Evolutionary conservation across 2,888 invertebrate species (phyloP), one percentile per base, ranked within the genome.

Genomic region (Lasius platythorax): DNA sequence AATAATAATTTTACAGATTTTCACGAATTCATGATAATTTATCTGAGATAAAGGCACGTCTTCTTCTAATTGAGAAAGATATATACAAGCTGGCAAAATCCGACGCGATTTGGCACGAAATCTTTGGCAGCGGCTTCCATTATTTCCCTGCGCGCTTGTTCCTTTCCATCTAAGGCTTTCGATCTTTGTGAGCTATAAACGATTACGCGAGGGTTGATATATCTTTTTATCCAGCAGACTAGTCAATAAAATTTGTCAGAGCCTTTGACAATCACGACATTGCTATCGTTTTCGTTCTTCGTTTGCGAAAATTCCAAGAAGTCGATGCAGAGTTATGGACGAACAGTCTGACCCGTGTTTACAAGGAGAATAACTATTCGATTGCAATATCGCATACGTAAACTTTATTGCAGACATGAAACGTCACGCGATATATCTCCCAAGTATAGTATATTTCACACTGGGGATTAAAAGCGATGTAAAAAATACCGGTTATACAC

Each of bases 231-330:
- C 30, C 58, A 53, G 74, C 33, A 73, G 28, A 84, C 70, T 28
- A 85, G 74, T 88, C 87, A 82, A 89, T 88, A 87, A 88, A 86
- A 64, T 46, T 81, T 18, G 30, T 61, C 33, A 18, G 18, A 30
- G 70, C 23, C 79, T 83, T 72, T 58, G 66, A 33, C 28, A 61
- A 46, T 73, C 40, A 46, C 64, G 61, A 67, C 30, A 43, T 40
- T 12, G n/a, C 23, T 18, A 37, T n/a, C n/a, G 12, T 70, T 58
- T 18, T 61, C 11, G 15, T 72, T 23, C 9, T 72, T 23, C 9
- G 12, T 9, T 37, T 46, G 30, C 23, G 4, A 68, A 56, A 40
- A 33, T 72, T 72, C 23, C 18, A 18, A 23, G 12, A 4, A 56
- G 28, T 56, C 53, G 30, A 56, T 11, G 23, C 23, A 43, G 72